phyloP scores from a whole-genome alignment of 2,797 vertebrate species.

The Tragopan temminckii region DNA sequence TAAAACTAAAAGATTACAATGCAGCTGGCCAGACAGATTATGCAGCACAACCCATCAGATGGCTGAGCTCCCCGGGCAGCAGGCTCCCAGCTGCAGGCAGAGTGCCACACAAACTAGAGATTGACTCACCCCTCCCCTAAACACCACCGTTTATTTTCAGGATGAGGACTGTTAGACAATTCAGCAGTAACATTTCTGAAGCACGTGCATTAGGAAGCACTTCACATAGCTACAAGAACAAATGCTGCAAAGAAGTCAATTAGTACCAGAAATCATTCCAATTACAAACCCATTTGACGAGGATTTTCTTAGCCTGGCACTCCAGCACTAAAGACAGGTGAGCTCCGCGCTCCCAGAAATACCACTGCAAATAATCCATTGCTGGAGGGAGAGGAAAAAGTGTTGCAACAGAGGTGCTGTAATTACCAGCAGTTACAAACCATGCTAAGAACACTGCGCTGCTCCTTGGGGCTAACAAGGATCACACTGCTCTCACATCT shows the following conservation, averaged over 20 bases:
- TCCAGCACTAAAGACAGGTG: background rate
- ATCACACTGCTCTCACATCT: background rate
- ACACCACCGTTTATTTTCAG: background rate
- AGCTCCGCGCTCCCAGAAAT: background rate
- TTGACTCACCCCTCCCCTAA: background rate
- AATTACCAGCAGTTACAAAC: background rate
- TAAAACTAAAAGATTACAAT: background rate
- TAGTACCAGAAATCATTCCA: background rate
- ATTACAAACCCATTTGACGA: background rate
- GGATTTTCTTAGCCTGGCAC: background rate
- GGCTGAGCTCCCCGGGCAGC: background rate
- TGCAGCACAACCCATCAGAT: background rate
- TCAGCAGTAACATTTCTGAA: background rate
- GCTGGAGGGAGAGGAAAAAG: background rate
- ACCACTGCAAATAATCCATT: background rate
- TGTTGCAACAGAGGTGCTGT: too few relatives aligned
- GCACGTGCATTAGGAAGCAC: background rate
- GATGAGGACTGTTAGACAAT: background rate
- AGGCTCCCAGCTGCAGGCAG: background rate
- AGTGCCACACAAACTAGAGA: background rate
- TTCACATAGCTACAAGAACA: background rate
- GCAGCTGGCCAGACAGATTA: slow-evolving; percentile 59
- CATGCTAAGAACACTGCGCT: fast-evolving
- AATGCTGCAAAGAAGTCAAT: background rate
- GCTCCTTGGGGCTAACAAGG: background rate